phyloP scores from a whole-genome alignment of 2,113 vertebrate genomes.

The Scalopus aquaticus region DNA sequence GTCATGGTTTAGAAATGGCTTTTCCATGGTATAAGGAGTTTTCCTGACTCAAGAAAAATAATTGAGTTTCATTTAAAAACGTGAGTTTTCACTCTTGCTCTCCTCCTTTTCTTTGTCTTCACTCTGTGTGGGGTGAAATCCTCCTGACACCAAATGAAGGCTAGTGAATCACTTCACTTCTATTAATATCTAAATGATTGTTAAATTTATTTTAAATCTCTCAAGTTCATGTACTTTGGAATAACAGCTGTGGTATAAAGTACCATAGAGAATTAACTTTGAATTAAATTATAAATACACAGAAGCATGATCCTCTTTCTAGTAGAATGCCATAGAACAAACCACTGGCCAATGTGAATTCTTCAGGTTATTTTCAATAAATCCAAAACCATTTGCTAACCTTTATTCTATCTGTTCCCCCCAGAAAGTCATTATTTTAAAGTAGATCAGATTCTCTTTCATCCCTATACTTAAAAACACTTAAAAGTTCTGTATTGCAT shows the following conservation, averaged over 20 bases:
- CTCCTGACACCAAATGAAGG: not conserved
- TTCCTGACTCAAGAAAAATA: slow-evolving; percentile 40
- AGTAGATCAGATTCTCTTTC: not conserved
- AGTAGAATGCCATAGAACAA: not conserved
- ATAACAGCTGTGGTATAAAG: not conserved
- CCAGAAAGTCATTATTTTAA: not conserved
- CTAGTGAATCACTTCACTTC: not conserved
- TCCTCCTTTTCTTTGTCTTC: not conserved
- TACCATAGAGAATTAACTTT: not conserved
- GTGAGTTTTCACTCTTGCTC: not conserved
- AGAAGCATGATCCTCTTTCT: not conserved
- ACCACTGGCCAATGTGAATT: not conserved
- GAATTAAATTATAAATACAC: slow-evolving; percentile 23
- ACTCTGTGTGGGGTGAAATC: not conserved
- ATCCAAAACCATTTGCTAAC: not conserved
- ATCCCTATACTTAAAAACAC: not conserved
- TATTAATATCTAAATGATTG: not conserved
- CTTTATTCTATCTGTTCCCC: not conserved
- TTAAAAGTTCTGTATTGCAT: not conserved
- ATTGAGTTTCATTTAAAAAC: slow-evolving; percentile 42
- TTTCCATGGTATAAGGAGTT: slow-evolving; percentile 22
- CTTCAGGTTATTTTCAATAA: not conserved
- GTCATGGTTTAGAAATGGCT: not conserved
- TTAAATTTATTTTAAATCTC: slow-evolving; percentile 15
- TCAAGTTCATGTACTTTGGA: slow-evolving; percentile 12